phyloP scores from a whole-genome alignment of 2,888 invertebrate species.

The Lycocerus yunnanus region DNA sequence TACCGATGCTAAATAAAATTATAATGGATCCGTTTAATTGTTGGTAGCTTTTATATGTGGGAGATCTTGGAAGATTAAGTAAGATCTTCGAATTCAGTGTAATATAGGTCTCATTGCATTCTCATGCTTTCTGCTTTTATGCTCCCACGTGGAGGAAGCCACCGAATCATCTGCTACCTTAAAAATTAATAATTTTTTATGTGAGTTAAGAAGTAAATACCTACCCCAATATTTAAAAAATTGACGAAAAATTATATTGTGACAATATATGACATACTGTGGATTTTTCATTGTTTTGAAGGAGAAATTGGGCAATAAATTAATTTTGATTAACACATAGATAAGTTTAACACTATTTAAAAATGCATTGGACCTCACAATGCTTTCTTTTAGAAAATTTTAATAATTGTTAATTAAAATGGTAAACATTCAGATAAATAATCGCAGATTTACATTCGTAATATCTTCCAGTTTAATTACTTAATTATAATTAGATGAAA shows the following conservation, averaged over 20 bases:
- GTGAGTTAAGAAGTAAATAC: neutral
- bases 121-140: constrained; percentile 41
- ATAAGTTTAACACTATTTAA: neutral
- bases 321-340: neutral
- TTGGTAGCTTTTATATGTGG: constrained; percentile 44
- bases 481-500: neutral
- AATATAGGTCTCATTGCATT: constrained; percentile 40
- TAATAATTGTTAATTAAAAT: neutral
- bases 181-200: neutral
- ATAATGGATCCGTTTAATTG: constrained; percentile 27
- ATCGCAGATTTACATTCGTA: neutral
- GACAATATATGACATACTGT: neutral
- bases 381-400: neutral
- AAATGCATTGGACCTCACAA: neutral
- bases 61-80: constrained; percentile 45
- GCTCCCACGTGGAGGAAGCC: constrained; percentile 16
- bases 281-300: neutral
- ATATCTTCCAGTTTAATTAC: neutral
- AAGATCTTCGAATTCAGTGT: constrained; percentile 39
- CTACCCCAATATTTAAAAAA: neutral
- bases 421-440: neutral
- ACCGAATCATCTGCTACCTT: neutral
- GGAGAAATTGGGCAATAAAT: neutral
- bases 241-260: neutral
- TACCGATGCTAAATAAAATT: constrained; percentile 10